Conservation (phyloP, 2,888 invertebrate species). For the Hipparchia semele region DNA sequence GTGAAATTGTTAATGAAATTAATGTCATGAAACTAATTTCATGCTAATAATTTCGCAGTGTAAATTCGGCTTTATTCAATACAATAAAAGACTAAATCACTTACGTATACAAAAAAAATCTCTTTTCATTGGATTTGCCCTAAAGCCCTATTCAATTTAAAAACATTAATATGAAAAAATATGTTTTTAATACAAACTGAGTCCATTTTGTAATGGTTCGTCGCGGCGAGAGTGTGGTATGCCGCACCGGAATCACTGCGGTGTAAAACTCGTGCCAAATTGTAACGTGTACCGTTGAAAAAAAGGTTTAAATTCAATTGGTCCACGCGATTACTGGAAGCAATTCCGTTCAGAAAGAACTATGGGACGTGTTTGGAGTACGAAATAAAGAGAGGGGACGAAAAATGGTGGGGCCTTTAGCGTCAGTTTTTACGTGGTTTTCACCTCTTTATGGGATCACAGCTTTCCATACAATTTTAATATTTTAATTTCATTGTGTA, state of each 20-base stretch:
- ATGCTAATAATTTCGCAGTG: too few species aligned
- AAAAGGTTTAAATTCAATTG: slow-evolving; percentile 76
- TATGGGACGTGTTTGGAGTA: slow-evolving; percentile 72
- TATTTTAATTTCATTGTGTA: slow-evolving; percentile 39
- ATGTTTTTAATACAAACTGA: too few species aligned
- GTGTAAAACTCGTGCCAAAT: slow-evolving; percentile 56
- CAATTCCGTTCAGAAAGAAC: slow-evolving; percentile 80
- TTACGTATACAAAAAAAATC: too few species aligned
- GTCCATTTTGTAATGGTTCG: too few species aligned
- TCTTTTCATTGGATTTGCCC: too few species aligned
- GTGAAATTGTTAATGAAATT: too few species aligned
- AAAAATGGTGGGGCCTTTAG: slow-evolving; percentile 54
- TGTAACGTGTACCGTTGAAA: slow-evolving; percentile 64
- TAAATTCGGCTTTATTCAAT: too few species aligned
- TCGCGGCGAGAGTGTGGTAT: slow-evolving; percentile 26
- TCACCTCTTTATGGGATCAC: slow-evolving; percentile 55
- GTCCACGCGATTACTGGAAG: slow-evolving; percentile 67
- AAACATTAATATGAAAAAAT: too few species aligned
- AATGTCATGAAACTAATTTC: too few species aligned
- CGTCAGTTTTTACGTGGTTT: slow-evolving; percentile 55
- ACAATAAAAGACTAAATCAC: too few species aligned
- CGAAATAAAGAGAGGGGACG: slow-evolving; percentile 54
- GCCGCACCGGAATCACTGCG: slow-evolving; percentile 62
- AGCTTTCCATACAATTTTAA: slow-evolving; percentile 40
- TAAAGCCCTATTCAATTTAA: too few species aligned